Evolutionary conservation across 2,797 vertebrate genomes (phyloP).

Genomic region (Schizopygopsis pylzovi): DNA sequence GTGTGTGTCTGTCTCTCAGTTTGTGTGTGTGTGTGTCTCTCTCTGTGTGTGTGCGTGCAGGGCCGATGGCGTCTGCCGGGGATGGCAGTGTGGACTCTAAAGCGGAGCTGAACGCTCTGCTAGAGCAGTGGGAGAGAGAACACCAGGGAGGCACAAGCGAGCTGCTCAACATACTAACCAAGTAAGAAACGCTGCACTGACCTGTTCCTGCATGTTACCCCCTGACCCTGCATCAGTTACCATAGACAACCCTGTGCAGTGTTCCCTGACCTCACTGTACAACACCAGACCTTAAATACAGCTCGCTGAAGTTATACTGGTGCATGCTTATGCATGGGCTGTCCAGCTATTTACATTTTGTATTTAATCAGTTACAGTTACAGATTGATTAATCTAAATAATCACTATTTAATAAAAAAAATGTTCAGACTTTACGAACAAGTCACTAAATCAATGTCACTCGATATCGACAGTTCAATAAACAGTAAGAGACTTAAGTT

Average conservation of each 20-base stretch:
- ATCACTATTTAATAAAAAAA: too few relatives aligned
- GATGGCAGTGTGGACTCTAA: slow-evolving; percentile 91
- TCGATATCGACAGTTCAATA: too few relatives aligned
- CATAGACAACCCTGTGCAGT: neutral
- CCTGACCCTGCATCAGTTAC: neutral
- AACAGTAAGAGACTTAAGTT: too few relatives aligned
- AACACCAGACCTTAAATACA: neutral
- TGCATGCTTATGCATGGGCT: too few relatives aligned
- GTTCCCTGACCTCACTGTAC: neutral
- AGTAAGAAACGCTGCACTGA: slow-evolving; percentile 76
- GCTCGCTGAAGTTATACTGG: too few relatives aligned
- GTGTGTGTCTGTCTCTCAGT: too few relatives aligned
- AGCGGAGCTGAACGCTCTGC: slow-evolving; percentile 93
- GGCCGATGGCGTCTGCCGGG: slow-evolving; percentile 77
- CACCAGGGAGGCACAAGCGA: slow-evolving; percentile 92
- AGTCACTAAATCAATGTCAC: too few relatives aligned
- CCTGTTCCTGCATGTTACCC: neutral
- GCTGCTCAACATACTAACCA: slow-evolving; percentile 92
- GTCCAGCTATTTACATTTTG: too few relatives aligned
- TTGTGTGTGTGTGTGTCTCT: neutral
- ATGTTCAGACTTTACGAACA: too few relatives aligned
- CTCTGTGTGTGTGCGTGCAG: neutral
- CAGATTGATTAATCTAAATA: too few relatives aligned
- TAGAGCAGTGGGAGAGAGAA: slow-evolving; percentile 97
- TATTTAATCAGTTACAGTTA: too few relatives aligned